Evolutionary conservation across 1,140 invertebrate species (phyloP).

Genomic region (Hycleus cichorii): DNA sequence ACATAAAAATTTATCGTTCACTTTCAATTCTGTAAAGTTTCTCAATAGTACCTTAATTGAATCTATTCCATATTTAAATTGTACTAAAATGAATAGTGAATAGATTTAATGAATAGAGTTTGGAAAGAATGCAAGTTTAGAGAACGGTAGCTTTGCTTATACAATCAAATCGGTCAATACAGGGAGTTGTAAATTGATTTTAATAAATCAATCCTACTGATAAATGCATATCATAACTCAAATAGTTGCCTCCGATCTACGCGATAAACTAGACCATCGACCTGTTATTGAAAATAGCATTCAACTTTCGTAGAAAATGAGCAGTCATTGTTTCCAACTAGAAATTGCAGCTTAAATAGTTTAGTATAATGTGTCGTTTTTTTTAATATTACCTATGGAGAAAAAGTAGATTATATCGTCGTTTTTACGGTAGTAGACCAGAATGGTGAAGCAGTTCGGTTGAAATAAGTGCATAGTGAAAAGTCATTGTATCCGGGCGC

Average conservation of each 20-base stretch:
- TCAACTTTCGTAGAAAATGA: constrained; percentile 1
- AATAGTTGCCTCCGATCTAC: constrained; percentile 13
- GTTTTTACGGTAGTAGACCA: too few relatives aligned
- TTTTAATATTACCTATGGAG: too few relatives aligned
- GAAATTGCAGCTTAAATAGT: too few relatives aligned
- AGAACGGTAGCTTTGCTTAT: constrained; percentile 6
- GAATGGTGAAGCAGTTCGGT: constrained; percentile 4
- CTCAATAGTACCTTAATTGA: too few relatives aligned
- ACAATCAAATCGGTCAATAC: constrained; percentile 5
- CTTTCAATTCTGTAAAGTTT: too few relatives aligned
- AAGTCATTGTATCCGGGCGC: constrained; percentile 6
- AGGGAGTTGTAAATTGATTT: constrained; percentile 9
- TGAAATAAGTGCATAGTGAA: constrained; percentile 9
- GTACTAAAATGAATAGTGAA: background rate
- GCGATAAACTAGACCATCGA: constrained; percentile 6
- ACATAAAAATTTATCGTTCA: too few relatives aligned
- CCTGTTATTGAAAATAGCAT: background rate
- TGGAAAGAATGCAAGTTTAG: constrained; percentile 6
- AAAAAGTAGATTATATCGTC: too few relatives aligned
- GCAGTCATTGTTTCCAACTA: constrained; percentile 3
- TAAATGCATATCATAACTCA: constrained; percentile 13
- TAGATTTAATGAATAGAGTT: constrained; percentile 2
- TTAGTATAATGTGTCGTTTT: background rate
- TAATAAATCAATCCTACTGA: constrained; percentile 11
- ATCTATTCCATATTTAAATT: too few relatives aligned